Evolutionary conservation across 92 coral and sea anemone genomes (phyloP).

Genomic region (Plumapathes pennacea): DNA sequence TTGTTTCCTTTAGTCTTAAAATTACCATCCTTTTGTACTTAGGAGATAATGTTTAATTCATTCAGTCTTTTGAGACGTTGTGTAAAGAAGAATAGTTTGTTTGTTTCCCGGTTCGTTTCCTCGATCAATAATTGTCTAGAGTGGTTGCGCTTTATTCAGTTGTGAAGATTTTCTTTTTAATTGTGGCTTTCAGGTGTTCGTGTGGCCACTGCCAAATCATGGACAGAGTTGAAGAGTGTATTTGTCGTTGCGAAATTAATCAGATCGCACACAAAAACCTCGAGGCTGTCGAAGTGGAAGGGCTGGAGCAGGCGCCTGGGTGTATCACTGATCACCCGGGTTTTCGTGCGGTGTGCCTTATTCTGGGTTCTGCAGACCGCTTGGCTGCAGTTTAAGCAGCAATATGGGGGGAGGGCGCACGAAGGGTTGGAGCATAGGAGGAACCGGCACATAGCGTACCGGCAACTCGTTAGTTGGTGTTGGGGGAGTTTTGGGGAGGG

Average conservation of each 20-base stretch:
- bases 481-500: constrained; percentile 48
- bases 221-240: constrained; percentile 2
- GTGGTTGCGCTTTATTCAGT: too few species aligned
- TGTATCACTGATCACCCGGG: constrained; percentile 53
- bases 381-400: constrained; percentile 43
- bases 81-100: too few species aligned
- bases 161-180: too few species aligned
- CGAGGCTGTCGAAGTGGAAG: constrained; percentile 8
- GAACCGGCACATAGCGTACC: constrained; percentile 14
- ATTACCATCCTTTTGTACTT: too few species aligned
- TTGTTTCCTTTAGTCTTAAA: too few species aligned
- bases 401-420: constrained; percentile 26
- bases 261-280: not conserved
- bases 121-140: too few species aligned
- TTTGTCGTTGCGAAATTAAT: not conserved
- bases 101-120: too few species aligned
- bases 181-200: constrained; percentile 13
- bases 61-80: too few species aligned
- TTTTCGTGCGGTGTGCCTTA: constrained; percentile 1
- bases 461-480: constrained; percentile 48
- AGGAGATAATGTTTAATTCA: too few species aligned
- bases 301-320: constrained; percentile 10
- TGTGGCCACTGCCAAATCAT: constrained; percentile 5
- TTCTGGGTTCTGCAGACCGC: constrained; percentile 54
- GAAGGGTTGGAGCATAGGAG: constrained; percentile 43